Evolutionary conservation across 2,113 vertebrate species (phyloP), one percentile per base, ranked within the genome.

Genomic region (Thermophis baileyi): DNA sequence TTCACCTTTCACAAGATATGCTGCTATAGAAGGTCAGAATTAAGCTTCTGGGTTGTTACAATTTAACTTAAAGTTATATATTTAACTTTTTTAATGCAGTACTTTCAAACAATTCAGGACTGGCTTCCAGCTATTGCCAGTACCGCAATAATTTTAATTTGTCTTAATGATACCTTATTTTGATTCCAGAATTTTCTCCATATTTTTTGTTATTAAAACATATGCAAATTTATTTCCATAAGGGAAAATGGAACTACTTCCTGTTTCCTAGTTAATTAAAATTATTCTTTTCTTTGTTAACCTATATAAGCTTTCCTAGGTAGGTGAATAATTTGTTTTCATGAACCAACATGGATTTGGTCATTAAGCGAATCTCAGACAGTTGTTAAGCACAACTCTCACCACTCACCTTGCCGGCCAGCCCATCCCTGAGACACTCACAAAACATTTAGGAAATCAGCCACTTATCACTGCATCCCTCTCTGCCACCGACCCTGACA

Each of bases 401-500:
- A 40, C 22, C 53, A 16, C 81, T 8, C 2, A 9, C 3, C 27
- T 46, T 54, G 5, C 50, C 0, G 1, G 3, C n/a, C 16, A 6
- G 5, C n/a, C 69, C 69, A 16, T 74, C n/a, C 69, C n/a, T 18
- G 44, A 12, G 6, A 5, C 85, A 4, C 22, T 35, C 8, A 16
- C 30, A 3, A 53, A n/a, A 5, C 5, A 30, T 86, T 46, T 44
- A 27, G 51, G 40, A 50, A 35, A 81, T 5, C n/a, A 6, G 93
- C 94, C 96, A 98, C 98, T 98, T 96, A 99, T 98, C 95, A 97
- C 92, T 57, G 97, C 97, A 97, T 99, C 98, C 87, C 98, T 98
- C 95, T 99, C 98, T 40, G 98, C 98, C 97, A 98, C 98, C 95
- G 98, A 98, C 95, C 99, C 98, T 98, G 98, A 98, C 99, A 99